A percentile compares a stretch with the other conserved stretches of the same genome.
Conservation (phyloP, 2,113 vertebrate genomes). For the Tautogolabrus adspersus region DNA sequence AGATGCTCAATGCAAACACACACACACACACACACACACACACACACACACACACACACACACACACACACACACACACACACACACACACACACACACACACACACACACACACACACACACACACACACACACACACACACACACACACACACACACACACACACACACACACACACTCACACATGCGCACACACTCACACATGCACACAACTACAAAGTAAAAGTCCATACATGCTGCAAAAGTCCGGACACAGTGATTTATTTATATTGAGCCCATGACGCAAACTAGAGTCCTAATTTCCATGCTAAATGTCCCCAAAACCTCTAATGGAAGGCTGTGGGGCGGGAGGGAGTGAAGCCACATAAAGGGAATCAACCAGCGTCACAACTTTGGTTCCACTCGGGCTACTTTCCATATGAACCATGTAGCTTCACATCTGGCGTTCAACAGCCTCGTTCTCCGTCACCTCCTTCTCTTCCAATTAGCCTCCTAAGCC, state of each 20-base stretch:
- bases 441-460: constrained; percentile 67
- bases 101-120: background rate
- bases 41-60: constrained; percentile 5
- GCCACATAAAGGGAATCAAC: constrained; percentile 77
- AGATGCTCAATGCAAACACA: constrained; percentile 38
- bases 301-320: constrained; percentile 69
- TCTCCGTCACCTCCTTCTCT: constrained; percentile 43
- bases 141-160: constrained; percentile 17
- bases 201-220: constrained; percentile 5
- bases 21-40: background rate
- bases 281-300: constrained; percentile 68
- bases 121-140: no score
- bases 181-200: constrained; percentile 1
- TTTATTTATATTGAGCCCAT: constrained; percentile 57
- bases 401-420: constrained; percentile 70
- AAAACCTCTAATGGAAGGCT: constrained; percentile 65
- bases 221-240: constrained; percentile 7
- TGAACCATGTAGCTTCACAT: constrained; percentile 67
- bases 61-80: constrained; percentile 14
- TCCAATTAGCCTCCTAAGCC: constrained; percentile 49
- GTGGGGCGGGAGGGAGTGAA: constrained; percentile 56
- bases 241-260: constrained; percentile 24
- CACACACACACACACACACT: constrained; percentile 9
- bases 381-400: constrained; percentile 67
- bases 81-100: constrained; percentile 7